A percentile compares a stretch with the other conserved stretches of the same genome.
Evolutionary conservation across 1,140 invertebrate genomes (phyloP).

Genomic region (Brachionus rotundiformis): DNA sequence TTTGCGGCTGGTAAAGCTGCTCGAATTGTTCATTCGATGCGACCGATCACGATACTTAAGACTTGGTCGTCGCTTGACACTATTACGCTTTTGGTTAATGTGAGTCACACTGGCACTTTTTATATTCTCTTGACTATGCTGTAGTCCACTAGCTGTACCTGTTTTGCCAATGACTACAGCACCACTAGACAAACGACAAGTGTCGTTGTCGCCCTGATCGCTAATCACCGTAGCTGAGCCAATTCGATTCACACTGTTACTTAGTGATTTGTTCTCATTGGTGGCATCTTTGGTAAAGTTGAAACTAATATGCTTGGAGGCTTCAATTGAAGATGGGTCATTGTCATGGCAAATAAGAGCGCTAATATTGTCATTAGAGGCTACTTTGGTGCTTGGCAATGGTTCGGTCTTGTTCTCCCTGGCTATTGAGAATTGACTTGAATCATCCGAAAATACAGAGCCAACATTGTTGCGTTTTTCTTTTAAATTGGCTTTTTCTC

Average conservation of each 20-base stretch:
- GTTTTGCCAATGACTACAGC: slow-evolving; percentile 30
- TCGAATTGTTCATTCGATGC: slow-evolving; percentile 8
- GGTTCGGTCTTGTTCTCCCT: not conserved
- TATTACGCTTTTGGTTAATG: slow-evolving; percentile 32
- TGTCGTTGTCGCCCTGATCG: not conserved
- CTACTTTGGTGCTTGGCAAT: not conserved
- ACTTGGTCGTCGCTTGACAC: slow-evolving; percentile 38
- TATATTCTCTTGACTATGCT: not conserved
- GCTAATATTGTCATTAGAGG: slow-evolving; percentile 24
- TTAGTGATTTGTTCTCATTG: slow-evolving; percentile 17
- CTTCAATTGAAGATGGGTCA: not conserved
- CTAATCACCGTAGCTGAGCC: not conserved
- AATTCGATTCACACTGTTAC: not conserved
- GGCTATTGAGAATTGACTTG: not conserved
- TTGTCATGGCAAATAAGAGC: not conserved
- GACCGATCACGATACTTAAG: not conserved
- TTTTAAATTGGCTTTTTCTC: slow-evolving; percentile 58
- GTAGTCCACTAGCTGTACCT: not conserved
- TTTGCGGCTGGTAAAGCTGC: slow-evolving; percentile 30
- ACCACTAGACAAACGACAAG: not conserved
- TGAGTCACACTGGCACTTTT: slow-evolving; percentile 16
- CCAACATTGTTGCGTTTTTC: not conserved
- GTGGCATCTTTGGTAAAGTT: not conserved
- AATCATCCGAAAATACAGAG: slow-evolving; percentile 25
- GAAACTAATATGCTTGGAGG: slow-evolving; percentile 17